A percentile compares a stretch with the other conserved stretches of the same genome.
Conservation (phyloP, 2,888 invertebrate genomes). For the Taphrorychus bicolor region DNA sequence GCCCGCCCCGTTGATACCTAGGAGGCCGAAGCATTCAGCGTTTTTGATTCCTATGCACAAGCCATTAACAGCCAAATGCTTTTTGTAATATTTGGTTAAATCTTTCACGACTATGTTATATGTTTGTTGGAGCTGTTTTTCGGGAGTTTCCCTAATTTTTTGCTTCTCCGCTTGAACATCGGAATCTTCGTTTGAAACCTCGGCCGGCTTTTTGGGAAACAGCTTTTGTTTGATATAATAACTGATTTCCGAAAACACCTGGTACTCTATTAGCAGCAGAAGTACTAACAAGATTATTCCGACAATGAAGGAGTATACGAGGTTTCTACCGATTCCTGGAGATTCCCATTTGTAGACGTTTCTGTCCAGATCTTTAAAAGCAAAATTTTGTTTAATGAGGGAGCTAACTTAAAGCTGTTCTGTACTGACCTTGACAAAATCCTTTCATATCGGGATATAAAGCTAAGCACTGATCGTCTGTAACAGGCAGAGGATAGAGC, state of each 20-base stretch:
- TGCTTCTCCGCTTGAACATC: slow-evolving; percentile 67
- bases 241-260: slow-evolving; percentile 62
- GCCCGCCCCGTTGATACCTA: slow-evolving; percentile 85
- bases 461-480: slow-evolving; percentile 37
- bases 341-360: slow-evolving; percentile 69
- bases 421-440: slow-evolving; percentile 34
- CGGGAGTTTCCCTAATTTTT: slow-evolving; percentile 59
- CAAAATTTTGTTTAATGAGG: too few relatives aligned
- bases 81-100: slow-evolving; percentile 76
- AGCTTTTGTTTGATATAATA: slow-evolving; percentile 45
- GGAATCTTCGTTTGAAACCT: slow-evolving; percentile 52
- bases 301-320: slow-evolving; percentile 66
- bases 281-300: slow-evolving; percentile 67
- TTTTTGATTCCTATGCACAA: slow-evolving; percentile 68
- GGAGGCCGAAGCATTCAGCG: slow-evolving; percentile 81
- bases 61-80: slow-evolving; percentile 79
- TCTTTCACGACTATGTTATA: slow-evolving; percentile 68
- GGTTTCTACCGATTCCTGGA: slow-evolving; percentile 75
- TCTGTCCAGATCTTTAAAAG: slow-evolving; percentile 42
- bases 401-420: too few relatives aligned
- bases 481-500: background rate
- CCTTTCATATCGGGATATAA: background rate
- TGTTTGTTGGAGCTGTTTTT: slow-evolving; percentile 53
- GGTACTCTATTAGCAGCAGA: slow-evolving; percentile 71
- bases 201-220: slow-evolving; percentile 11